Evolutionary conservation across 2,113 vertebrate genomes (phyloP).

Genomic region (Nothocercus nigrocapillus): DNA sequence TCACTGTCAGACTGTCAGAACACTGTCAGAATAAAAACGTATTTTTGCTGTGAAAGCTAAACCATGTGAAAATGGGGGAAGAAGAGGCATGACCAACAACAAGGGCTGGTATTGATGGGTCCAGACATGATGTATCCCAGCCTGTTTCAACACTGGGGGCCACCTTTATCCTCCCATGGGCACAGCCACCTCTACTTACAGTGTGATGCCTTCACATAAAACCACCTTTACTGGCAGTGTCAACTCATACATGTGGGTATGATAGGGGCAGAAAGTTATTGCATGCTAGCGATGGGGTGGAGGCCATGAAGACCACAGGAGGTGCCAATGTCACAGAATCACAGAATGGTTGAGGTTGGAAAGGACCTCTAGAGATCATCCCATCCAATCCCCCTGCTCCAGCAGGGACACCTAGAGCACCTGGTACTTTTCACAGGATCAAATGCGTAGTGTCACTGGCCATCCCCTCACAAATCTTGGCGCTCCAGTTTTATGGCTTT

Average conservation of each 20-base stretch:
- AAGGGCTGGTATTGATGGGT: fast-evolving
- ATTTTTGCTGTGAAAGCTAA: background rate
- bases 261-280: background rate
- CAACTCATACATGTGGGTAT: background rate
- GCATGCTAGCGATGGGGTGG: background rate
- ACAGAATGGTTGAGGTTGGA: no score
- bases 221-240: background rate
- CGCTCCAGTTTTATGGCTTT: background rate
- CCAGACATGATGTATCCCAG: fast-evolving
- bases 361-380: no score
- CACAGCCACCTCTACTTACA: background rate
- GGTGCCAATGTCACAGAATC: background rate
- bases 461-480: background rate
- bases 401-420: no score
- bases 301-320: background rate
- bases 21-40: background rate
- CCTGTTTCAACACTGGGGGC: background rate
- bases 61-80: background rate
- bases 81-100: background rate
- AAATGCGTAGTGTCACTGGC: background rate
- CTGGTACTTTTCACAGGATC: no score
- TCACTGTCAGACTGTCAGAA: background rate
- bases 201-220: background rate
- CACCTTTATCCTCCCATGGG: no score
- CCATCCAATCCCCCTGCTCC: no score